These are phyloP conservation scores for Cetonia aurata DNA, from an alignment of 2,888 invertebrate genomes.

Conservation along the genomic window DNA sequence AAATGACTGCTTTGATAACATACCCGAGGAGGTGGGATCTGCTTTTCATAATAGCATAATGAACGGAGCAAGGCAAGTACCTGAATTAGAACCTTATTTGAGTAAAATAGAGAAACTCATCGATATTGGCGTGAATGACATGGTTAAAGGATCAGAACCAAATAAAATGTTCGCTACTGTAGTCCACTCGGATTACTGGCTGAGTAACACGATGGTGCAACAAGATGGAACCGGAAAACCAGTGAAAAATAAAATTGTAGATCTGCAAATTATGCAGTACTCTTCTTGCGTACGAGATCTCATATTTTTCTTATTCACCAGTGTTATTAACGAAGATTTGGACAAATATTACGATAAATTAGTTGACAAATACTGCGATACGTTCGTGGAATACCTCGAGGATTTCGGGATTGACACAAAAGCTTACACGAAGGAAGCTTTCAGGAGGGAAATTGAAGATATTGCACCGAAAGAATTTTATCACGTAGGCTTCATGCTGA, in stretches of 20 bases:
- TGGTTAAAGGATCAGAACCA: constrained; percentile 57
- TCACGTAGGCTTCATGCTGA: constrained; percentile 68
- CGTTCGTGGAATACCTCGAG: constrained; percentile 65
- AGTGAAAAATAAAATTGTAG: constrained; percentile 70
- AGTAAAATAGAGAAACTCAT: constrained; percentile 56
- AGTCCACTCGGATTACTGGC: constrained; percentile 73
- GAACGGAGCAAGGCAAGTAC: constrained; percentile 56
- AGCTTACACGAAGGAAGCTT: constrained; percentile 65
- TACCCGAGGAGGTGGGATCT: constrained; percentile 59
- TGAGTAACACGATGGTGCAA: constrained; percentile 72
- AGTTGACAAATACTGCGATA: constrained; percentile 69
- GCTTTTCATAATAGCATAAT: constrained; percentile 60
- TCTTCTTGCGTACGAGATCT: constrained; percentile 70
- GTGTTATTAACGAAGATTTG: constrained; percentile 66
- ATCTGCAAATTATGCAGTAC: constrained; percentile 71
- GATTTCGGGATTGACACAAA: constrained; percentile 61
- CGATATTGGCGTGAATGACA: constrained; percentile 44
- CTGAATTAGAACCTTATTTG: constrained; percentile 56
- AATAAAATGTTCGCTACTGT: constrained; percentile 69
- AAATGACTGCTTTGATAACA: constrained; percentile 60
- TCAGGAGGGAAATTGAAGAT: constrained; percentile 65
- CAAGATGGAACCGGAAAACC: constrained; percentile 66
- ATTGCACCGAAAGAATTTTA: constrained; percentile 66
- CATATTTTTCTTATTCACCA: constrained; percentile 70
- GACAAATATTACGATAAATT: constrained; percentile 68